Evolutionary conservation across 2,888 invertebrate species (phyloP).

Genomic region (Tupiocoris notatus): DNA sequence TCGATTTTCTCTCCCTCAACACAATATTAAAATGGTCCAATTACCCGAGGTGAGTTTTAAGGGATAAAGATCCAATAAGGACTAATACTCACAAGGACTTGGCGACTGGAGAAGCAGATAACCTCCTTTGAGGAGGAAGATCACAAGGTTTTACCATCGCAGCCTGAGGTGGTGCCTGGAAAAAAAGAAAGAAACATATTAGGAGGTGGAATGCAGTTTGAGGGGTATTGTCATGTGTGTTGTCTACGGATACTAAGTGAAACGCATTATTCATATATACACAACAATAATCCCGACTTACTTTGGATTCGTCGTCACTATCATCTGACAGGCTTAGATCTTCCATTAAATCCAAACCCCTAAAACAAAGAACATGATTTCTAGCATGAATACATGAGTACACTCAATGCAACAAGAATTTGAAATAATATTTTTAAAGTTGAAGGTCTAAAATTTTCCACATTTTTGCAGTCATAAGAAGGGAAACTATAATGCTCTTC

Average conservation of each 20-base stretch:
- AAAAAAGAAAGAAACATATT: conserved; percentile 7
- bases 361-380: neutral
- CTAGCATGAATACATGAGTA: too few relatives aligned
- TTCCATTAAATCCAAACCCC: neutral
- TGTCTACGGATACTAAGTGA: neutral
- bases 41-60: too few relatives aligned
- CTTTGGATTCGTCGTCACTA: conserved; percentile 70
- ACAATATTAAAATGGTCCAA: too few relatives aligned
- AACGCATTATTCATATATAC: neutral
- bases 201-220: neutral
- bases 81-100: conserved; percentile 36
- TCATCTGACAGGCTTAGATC: conserved; percentile 73
- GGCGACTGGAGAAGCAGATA: conserved; percentile 32
- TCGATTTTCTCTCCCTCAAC: too few relatives aligned
- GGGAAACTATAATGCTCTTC: too few relatives aligned
- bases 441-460: too few relatives aligned
- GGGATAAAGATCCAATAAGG: too few relatives aligned
- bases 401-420: too few relatives aligned
- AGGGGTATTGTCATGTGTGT: neutral
- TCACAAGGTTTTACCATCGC: conserved; percentile 5
- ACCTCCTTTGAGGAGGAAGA: conserved; percentile 22
- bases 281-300: conserved; percentile 40
- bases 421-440: too few relatives aligned
- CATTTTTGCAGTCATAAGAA: too few relatives aligned
- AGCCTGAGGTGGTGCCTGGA: conserved; percentile 9